Evolutionary conservation across 2,888 invertebrate species (phyloP).

Genomic region (Terebella lapidaria): DNA sequence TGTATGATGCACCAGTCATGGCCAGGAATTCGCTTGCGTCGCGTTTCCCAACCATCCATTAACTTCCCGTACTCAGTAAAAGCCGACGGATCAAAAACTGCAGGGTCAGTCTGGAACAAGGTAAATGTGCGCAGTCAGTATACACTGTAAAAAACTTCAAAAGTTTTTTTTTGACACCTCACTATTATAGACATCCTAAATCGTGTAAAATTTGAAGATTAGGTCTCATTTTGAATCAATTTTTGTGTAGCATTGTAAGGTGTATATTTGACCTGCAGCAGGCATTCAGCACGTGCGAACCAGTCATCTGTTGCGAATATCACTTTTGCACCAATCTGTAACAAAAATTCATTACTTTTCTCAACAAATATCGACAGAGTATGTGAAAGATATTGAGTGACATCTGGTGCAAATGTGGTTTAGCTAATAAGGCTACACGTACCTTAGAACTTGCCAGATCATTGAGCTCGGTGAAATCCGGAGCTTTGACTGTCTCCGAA

Average conservation of each 20-base stretch:
- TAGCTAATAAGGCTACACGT: not conserved
- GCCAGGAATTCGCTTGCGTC: conserved; percentile 33
- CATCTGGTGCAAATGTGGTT: not conserved
- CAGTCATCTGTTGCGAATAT: conserved; percentile 39
- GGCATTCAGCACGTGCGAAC: conserved; percentile 36
- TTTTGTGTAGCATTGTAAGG: too few species aligned
- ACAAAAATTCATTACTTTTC: too few species aligned
- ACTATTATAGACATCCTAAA: too few species aligned
- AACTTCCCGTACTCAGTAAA: conserved; percentile 40
- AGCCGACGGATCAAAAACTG: conserved; percentile 29
- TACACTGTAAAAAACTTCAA: too few species aligned
- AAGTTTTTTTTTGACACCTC: too few species aligned
- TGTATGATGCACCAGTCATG: conserved; percentile 41
- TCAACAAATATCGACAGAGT: too few species aligned
- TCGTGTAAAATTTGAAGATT: too few species aligned
- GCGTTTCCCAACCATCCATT: conserved; percentile 45
- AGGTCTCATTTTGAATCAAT: too few species aligned
- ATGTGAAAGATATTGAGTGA: not conserved
- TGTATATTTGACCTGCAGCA: conserved; percentile 34
- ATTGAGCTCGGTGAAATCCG: conserved; percentile 9
- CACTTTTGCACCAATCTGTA: conserved; percentile 32
- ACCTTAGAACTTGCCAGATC: conserved; percentile 9
- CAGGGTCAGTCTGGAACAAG: conserved; percentile 20
- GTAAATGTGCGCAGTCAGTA: not conserved
- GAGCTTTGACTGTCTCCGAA: not conserved